Conservation (phyloP, 2,888 invertebrate species). For the Nebria brevicollis region DNA sequence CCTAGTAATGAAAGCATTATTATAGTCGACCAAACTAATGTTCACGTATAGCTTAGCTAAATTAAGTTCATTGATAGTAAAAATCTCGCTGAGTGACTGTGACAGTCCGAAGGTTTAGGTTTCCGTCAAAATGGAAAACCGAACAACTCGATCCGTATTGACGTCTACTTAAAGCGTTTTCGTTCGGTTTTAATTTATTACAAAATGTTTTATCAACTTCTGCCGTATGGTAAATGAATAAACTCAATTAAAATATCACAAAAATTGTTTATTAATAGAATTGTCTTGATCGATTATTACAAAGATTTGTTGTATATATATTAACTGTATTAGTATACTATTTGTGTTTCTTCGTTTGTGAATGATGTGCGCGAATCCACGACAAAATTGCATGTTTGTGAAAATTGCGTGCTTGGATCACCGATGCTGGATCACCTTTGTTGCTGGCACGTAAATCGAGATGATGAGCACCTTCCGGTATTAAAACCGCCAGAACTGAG, state of each 20-base stretch:
- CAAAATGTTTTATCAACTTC: no score
- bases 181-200: no score
- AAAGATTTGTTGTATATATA: not conserved
- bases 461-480: conserved; percentile 88
- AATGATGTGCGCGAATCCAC: conserved; percentile 65
- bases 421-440: conserved; percentile 73
- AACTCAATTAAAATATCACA: not conserved
- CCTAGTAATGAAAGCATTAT: no score
- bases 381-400: conserved; percentile 70
- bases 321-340: not conserved
- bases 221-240: no score
- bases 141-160: no score
- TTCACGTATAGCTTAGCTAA: no score
- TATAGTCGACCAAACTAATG: no score
- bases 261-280: not conserved
- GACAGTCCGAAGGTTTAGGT: no score
- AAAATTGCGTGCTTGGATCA: conserved; percentile 70
- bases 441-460: conserved; percentile 78
- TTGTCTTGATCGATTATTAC: not conserved
- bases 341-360: not conserved
- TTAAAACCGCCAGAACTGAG: conserved; percentile 74
- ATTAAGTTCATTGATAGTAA: no score
- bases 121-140: no score
- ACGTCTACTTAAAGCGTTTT: no score
- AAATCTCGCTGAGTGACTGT: no score